Evolutionary conservation across 2,113 vertebrate species (phyloP).

Genomic region (Menura novaehollandiae): DNA sequence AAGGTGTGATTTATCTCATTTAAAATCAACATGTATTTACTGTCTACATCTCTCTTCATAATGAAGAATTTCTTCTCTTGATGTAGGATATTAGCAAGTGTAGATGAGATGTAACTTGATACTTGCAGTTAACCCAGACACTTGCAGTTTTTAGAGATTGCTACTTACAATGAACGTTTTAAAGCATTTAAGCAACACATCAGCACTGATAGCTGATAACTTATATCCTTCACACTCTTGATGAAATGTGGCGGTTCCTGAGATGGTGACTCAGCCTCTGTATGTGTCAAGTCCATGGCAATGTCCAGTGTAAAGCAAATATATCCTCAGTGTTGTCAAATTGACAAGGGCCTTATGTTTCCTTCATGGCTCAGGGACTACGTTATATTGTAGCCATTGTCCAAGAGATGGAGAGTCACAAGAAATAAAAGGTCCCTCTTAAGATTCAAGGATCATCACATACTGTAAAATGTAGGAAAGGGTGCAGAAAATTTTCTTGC

Average conservation of each 20-base stretch:
- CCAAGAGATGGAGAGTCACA: not conserved
- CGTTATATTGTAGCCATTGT: fast-evolving
- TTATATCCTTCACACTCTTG: not conserved
- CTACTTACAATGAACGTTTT: not conserved
- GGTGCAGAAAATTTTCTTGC: not conserved
- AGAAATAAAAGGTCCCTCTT: not conserved
- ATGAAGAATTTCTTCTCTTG: not conserved
- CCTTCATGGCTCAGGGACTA: not conserved
- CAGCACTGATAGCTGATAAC: not conserved
- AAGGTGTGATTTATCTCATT: not conserved
- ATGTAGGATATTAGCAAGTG: not conserved
- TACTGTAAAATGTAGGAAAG: not conserved
- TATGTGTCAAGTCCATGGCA: not conserved
- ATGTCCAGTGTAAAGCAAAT: not conserved
- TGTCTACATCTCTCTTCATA: not conserved
- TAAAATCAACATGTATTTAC: not conserved
- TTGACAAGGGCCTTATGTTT: not conserved
- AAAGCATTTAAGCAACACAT: not conserved
- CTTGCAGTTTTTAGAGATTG: not conserved
- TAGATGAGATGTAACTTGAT: not conserved
- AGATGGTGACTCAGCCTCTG: fast-evolving
- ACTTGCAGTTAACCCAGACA: not conserved
- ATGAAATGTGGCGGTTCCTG: not conserved
- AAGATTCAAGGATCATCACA: not conserved
- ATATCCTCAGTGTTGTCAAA: not conserved